Base-by-base conservation (phyloP, 2,797 vertebrate genomes). In the Lophura swinhoii region DNA sequence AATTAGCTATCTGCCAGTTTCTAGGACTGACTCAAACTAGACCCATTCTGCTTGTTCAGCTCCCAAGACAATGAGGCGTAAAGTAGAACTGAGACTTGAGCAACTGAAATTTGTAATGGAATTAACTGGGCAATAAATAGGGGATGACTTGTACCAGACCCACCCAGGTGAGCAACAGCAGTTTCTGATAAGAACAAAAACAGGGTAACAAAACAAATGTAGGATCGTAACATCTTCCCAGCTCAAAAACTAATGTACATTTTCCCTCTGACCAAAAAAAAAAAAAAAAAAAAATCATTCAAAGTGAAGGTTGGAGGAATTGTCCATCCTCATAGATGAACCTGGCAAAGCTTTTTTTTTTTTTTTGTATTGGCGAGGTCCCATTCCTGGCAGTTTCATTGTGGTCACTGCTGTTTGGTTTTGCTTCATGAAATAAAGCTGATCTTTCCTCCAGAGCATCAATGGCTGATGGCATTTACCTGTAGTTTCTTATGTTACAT, bases 1-100 rank as follows among this genome's bases (percentile, higher is more conserved):
- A 67, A 35, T n/a, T 20, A 73, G 2, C 18, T 24, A 4, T 33
- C 63, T 82, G 29, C 31, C 17, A 22, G 0, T 8, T 15, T 0
- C 24, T 89, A 55, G 29, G 44, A 62, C 16, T 22, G 12, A 29
- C 24, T 22, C 63, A 67, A 20, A 12, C 24, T 39, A 43, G 3
- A 63, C 22, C 56, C 10, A 26, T 49, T 63, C 55, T 33, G 23
- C 62, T 84, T 46, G 21, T 31, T 84, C 59, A 71, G 37, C 29
- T 79, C 55, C 23, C 66, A 12, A 3, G 22, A 24, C 78, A 46
- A 13, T 8, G 20, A 62, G 26, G 55, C 17, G 33, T 49, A 62
- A 68, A 81, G 17, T 46, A 84, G 49, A 78, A 15, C 17, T 62
- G 48, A 8, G 23, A 51, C 55, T 55, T 77, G 37, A 66, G 26